These are phyloP conservation scores for Caenorhabditis sp. DNA, from an alignment of 2,888 invertebrate genomes.

Conservation along the genomic window DNA sequence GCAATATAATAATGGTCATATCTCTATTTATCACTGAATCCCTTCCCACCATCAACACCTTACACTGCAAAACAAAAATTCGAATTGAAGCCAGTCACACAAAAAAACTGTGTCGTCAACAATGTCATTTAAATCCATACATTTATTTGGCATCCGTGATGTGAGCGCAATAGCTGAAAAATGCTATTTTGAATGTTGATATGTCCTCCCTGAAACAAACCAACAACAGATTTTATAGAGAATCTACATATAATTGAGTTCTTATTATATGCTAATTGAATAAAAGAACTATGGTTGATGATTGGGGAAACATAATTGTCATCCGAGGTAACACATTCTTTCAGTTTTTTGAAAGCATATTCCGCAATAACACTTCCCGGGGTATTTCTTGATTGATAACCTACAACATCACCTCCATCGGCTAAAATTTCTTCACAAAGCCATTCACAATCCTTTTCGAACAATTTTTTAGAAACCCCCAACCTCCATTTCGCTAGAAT, in stretches of 20 bases:
- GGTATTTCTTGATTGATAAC: constrained; percentile 45
- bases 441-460: constrained; percentile 67
- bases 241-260: constrained; percentile 74
- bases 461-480: constrained; percentile 24
- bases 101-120: constrained; percentile 63
- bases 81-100: constrained; percentile 76
- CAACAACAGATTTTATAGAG: constrained; percentile 72
- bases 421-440: constrained; percentile 64
- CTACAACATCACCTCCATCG: constrained; percentile 69
- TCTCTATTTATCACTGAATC: no score
- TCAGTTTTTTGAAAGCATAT: constrained; percentile 40
- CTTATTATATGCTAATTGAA: constrained; percentile 76
- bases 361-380: constrained; percentile 30
- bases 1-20: no score
- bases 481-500: constrained; percentile 74
- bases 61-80: constrained; percentile 73
- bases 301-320: constrained; percentile 35
- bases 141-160: no score
- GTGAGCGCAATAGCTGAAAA: constrained; percentile 66
- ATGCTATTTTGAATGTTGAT: neutral
- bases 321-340: constrained; percentile 19
- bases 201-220: constrained; percentile 63
- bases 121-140: constrained; percentile 59
- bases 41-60: no score
- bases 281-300: constrained; percentile 60